These are phyloP conservation scores for Sericinus montela DNA, from an alignment of 2,888 invertebrate species.

Conservation along the genomic window DNA sequence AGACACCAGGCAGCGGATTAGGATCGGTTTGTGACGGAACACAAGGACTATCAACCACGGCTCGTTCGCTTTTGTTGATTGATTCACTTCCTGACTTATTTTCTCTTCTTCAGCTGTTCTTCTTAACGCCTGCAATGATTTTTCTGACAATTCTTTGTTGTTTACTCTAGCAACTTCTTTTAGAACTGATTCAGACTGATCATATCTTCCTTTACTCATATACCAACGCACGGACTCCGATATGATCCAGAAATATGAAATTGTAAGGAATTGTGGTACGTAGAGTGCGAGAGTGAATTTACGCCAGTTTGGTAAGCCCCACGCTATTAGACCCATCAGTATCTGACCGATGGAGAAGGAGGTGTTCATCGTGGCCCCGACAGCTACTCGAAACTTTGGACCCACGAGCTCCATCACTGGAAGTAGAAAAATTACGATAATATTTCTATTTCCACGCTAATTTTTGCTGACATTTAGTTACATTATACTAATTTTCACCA, in stretches of 20 bases:
- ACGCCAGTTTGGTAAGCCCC: constrained; percentile 85
- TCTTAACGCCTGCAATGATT: constrained; percentile 65
- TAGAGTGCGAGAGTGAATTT: constrained; percentile 83
- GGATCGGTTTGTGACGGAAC: constrained; percentile 43
- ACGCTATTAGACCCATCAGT: constrained; percentile 84
- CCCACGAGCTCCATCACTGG: constrained; percentile 89
- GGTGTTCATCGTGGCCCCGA: constrained; percentile 85
- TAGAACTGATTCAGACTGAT: constrained; percentile 82
- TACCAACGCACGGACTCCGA: constrained; percentile 90
- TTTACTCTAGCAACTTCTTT: constrained; percentile 82
- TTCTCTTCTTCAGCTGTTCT: constrained; percentile 55
- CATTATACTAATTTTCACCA: too few relatives aligned
- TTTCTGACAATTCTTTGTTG: constrained; percentile 74
- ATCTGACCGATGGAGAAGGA: constrained; percentile 88
- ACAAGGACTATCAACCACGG: constrained; percentile 53
- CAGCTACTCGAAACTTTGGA: constrained; percentile 84
- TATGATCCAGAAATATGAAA: constrained; percentile 84
- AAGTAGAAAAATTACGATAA: background rate
- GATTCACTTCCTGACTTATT: constrained; percentile 31
- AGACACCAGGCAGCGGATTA: constrained; percentile 51
- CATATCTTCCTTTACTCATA: constrained; percentile 82
- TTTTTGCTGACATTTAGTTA: too few relatives aligned
- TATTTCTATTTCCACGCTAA: too few relatives aligned
- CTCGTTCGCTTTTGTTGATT: constrained; percentile 54
- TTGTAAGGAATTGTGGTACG: constrained; percentile 83